Conservation (phyloP, 2,888 invertebrate species). For the Dastarcus helophoroides region DNA sequence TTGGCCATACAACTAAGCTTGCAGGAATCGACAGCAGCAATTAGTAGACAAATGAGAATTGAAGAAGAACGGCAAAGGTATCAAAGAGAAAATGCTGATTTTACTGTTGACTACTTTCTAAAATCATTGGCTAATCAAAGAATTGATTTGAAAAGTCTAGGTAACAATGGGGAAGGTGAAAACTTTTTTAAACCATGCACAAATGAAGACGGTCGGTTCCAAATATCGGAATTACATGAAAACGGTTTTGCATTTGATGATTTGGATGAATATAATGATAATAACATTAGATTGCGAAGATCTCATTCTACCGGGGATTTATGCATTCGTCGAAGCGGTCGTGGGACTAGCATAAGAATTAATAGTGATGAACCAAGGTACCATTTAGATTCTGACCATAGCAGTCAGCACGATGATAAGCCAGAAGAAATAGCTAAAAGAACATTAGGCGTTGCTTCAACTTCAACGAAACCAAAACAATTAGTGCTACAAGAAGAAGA, state of each 20-base stretch:
- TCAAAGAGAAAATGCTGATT: conserved; percentile 38
- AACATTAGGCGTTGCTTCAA: conserved; percentile 34
- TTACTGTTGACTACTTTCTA: conserved; percentile 43
- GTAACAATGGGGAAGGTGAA: conserved; percentile 28
- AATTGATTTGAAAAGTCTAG: conserved; percentile 35
- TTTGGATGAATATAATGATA: conserved; percentile 34
- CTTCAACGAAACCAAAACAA: conserved; percentile 29
- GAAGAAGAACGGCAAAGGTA: conserved; percentile 18
- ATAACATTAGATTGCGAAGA: conserved; percentile 33
- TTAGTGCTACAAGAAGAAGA: conserved; percentile 31
- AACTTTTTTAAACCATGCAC: conserved; percentile 34
- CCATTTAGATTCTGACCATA: conserved; percentile 42
- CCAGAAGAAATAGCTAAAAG: conserved; percentile 39
- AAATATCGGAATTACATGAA: conserved; percentile 43
- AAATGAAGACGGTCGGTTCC: conserved; percentile 42
- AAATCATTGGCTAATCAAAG: conserved; percentile 41
- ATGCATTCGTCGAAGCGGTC: conserved; percentile 30
- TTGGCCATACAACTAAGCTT: conserved; percentile 44
- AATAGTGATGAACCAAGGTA: conserved; percentile 37
- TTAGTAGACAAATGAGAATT: conserved; percentile 18
- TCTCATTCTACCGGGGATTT: conserved; percentile 43
- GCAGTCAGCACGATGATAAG: conserved; percentile 41
- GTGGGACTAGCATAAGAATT: conserved; percentile 28
- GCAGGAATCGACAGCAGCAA: conserved; percentile 33
- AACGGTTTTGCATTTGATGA: conserved; percentile 36